phyloP scores from a whole-genome alignment of 2,113 vertebrate genomes.

The Phyllopteryx taeniolatus region DNA sequence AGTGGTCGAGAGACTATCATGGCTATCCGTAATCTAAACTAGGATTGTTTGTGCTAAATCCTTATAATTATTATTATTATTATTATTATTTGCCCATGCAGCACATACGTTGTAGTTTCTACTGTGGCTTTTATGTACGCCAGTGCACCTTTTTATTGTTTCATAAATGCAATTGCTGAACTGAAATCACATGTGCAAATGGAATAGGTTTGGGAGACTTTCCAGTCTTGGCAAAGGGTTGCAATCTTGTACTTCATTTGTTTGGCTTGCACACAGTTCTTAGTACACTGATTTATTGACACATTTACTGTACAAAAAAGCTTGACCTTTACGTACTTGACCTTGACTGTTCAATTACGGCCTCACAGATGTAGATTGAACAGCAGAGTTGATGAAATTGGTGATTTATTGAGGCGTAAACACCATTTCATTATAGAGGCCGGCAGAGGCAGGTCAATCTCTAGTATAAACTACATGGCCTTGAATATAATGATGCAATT shows the following conservation, averaged over 20 bases:
- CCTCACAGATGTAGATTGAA: slow-evolving; percentile 32
- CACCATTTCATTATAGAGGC: slow-evolving; percentile 37
- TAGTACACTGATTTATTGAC: slow-evolving; percentile 12
- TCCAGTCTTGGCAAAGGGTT: neutral
- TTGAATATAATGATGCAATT: neutral
- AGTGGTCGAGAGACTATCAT: no score
- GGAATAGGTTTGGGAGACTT: neutral
- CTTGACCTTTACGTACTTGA: slow-evolving; percentile 26
- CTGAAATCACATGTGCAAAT: neutral
- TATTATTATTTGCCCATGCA: no score
- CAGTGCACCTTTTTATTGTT: neutral
- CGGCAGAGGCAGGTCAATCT: slow-evolving; percentile 22
- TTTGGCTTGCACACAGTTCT: slow-evolving; percentile 7
- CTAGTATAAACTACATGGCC: neutral
- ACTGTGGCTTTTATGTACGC: neutral
- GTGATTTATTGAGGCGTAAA: slow-evolving; percentile 55
- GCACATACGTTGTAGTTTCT: neutral
- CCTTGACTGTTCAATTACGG: slow-evolving; percentile 29
- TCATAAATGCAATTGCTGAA: neutral
- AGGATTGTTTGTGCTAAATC: no score
- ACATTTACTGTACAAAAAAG: neutral
- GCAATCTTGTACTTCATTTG: neutral
- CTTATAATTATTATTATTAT: no score
- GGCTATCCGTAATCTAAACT: no score
- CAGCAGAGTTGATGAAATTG: slow-evolving; percentile 46